These are phyloP conservation scores for Cuculus canorus DNA, from an alignment of 2,797 vertebrate genomes.

Conservation along the genomic window DNA sequence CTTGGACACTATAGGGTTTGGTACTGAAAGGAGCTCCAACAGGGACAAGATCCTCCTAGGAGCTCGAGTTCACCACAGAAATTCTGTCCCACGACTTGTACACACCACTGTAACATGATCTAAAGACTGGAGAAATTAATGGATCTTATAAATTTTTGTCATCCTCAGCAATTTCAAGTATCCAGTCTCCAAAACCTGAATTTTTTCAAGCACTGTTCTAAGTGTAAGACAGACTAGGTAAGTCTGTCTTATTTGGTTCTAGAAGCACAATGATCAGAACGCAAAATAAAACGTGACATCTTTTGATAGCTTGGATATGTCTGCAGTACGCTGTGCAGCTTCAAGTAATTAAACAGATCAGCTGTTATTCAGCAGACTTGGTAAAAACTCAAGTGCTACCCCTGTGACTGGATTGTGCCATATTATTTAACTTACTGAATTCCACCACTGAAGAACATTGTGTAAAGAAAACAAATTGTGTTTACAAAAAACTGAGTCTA, in stretches of 20 bases:
- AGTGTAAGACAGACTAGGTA: background rate
- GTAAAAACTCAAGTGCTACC: background rate
- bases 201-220: background rate
- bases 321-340: background rate
- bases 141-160: rapidly evolving
- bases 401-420: background rate
- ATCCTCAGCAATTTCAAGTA: background rate
- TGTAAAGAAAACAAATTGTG: background rate
- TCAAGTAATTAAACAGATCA: background rate
- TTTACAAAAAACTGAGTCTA: background rate
- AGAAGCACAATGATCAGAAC: background rate
- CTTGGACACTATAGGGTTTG: rapidly evolving
- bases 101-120: background rate
- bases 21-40: background rate
- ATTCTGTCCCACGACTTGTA: background rate
- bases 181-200: rapidly evolving
- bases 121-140: rapidly evolving
- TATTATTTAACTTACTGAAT: background rate
- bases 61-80: rapidly evolving
- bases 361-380: conserved; percentile 1
- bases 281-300: background rate
- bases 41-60: background rate
- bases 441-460: background rate
- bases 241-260: background rate
- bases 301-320: background rate